Evolutionary conservation across 2,113 vertebrate species (phyloP), one percentile per base, ranked within the genome.

Genomic region (Nothoprocta pentlandii): DNA sequence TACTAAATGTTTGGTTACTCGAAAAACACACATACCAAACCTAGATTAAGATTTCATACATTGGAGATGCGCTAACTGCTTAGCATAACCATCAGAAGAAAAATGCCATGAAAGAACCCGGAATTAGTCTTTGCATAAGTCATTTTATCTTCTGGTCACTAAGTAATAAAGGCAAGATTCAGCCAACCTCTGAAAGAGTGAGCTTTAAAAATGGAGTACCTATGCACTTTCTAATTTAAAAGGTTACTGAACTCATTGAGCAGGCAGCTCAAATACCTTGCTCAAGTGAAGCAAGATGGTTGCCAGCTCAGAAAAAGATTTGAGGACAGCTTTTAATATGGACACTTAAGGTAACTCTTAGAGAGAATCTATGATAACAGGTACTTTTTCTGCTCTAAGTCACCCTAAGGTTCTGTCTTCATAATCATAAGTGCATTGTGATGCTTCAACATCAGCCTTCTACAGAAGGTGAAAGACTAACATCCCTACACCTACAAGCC

Each of bases 1-100:
- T 0, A 0, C 20, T 2, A 36, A n/a, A 0, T 16, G 1, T 19
- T 47, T 10, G 36, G 25, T 4, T 47, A 69, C 64, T 0, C 49
- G 26, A 91, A 71, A 5, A 76, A 85, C 32, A 5, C 58, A 44
- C 1, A 2, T 0, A 3, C 41, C 39, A 80, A 47, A 51, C 46
- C 54, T 58, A 32, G 28, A 58, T 34, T 28, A 3, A 76, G 14
- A 30, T 32, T 63, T 64, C 30, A 67, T 32, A 74, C 7, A 4
- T 53, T 61, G 68, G 4, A 9, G 59, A 63, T 23, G 23, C 16
- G 3, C 3, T n/a, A 26, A n/a, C 28, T 25, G 39, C 36, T 49
- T 42, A 19, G 9, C 10, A 19, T 25, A 15, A 14, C 22, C 25
- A 42, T 8, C 14, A 51, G 26, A 42, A 34, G 12, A 53, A 54